Evolutionary conservation across 2,113 vertebrate species (phyloP).

Genomic region (Prietella phreatophila): DNA sequence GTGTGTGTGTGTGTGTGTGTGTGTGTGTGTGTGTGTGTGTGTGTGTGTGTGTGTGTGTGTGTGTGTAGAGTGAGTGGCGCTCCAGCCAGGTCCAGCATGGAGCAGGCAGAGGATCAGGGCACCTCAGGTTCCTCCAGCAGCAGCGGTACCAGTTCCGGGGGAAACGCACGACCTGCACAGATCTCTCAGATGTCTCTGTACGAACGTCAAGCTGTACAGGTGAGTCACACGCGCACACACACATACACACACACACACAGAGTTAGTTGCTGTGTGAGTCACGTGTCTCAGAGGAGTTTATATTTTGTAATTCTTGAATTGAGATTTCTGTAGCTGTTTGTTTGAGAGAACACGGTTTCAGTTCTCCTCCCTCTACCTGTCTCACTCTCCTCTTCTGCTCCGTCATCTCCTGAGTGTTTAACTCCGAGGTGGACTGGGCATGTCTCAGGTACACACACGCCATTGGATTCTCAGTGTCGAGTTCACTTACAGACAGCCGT

Average conservation of each 20-base stretch:
- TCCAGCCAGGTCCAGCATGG: constrained; percentile 72
- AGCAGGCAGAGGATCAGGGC: constrained; percentile 88
- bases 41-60: constrained; percentile 11
- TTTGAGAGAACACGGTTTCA: not conserved
- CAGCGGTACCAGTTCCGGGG: constrained; percentile 79
- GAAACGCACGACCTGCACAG: constrained; percentile 84
- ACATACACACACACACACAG: not conserved
- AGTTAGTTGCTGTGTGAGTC: not conserved
- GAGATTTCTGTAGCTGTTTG: not conserved
- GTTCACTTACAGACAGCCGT: not conserved
- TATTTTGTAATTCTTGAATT: not conserved
- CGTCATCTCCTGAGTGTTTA: not conserved
- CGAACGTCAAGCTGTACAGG: constrained; percentile 94
- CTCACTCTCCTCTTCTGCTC: not conserved
- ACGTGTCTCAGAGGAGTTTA: not conserved
- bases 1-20: too few species aligned
- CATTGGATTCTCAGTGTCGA: not conserved
- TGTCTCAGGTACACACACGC: not conserved
- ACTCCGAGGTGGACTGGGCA: not conserved
- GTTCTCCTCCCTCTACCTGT: not conserved
- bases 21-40: not conserved
- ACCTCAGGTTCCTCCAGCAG: constrained; percentile 83
- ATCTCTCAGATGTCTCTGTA: constrained; percentile 96
- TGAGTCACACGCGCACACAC: constrained; percentile 57
- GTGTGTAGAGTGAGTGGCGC: not conserved